Evolutionary conservation across 35 echinoderm and acorn worm genomes (phyloP), one percentile per base, ranked within the genome.

Genomic region (Ophioderma brevispina): DNA sequence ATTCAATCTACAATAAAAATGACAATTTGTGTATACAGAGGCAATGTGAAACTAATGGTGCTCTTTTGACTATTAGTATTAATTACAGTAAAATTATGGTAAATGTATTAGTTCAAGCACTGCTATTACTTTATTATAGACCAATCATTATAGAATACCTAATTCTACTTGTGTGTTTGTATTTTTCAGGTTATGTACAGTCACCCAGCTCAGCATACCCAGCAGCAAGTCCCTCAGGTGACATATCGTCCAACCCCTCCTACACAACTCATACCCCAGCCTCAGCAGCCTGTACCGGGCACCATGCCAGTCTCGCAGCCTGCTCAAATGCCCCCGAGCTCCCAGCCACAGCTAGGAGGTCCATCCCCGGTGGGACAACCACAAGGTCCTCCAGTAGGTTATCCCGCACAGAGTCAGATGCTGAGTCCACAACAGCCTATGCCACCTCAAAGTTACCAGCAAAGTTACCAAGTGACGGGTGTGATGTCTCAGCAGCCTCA

Each of bases 371-470:
- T 55, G 1, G 82, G 70, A 28, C 90, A 83, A 75, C 81, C 89
- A 4, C 31, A 82, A 32, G 90, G 90, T 30, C 64, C 81, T 28
- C 52, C 82, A n/a, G 33, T 91, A 31, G 85, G 77, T 35, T 78
- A 87, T 37, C 85, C 63, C 13, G 36, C 83, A 35, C 83, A 85
- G 35, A 40, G 49, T 64, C 52, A 64, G 76, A 35, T 78, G 64
- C 38, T 78, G 18, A 84, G 81, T 49, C 82, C 90, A n/a, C 75
- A 86, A 19, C 90, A 86, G 76, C 90, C 83, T 15, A 75, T 84
- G 10, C 37, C 81, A 0, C 59, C 82, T 23, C 80, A 46, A 37
- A 75, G 38, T 33, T 91, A 91, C 42, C 40, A 82, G 11, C 90
- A 85, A 63, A 75, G 82, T 33, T 91, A 78, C 41, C 40, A 41